A percentile compares a stretch with the other conserved stretches of the same genome.
These are phyloP conservation scores for Microtus ochrogaster DNA, from an alignment of 2,113 vertebrate species.

Conservation along the genomic window DNA sequence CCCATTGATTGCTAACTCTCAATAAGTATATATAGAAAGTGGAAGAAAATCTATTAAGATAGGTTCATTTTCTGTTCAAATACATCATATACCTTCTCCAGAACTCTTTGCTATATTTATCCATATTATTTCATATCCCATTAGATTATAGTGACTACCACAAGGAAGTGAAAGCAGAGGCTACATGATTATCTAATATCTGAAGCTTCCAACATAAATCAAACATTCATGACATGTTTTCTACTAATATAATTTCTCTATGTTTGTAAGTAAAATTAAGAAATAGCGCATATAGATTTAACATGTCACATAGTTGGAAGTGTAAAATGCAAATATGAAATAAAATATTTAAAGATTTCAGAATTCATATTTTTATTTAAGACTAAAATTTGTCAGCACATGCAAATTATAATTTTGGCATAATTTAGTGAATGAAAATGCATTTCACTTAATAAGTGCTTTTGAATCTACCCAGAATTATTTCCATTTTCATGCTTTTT, in stretches of 20 bases:
- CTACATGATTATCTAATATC: not conserved
- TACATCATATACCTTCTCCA: not conserved
- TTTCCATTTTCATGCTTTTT: constrained; percentile 3
- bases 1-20: not conserved
- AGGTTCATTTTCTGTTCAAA: not conserved
- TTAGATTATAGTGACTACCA: not conserved
- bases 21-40: not conserved
- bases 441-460: not conserved
- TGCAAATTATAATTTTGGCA: not conserved
- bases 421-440: not conserved
- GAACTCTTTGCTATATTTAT: not conserved
- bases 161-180: not conserved
- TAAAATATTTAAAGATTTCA: not conserved
- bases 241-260: not conserved
- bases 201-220: not conserved
- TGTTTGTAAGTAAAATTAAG: not conserved
- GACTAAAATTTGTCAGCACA: not conserved
- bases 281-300: not conserved
- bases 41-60: not conserved
- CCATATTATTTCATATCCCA: not conserved
- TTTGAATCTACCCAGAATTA: not conserved
- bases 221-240: not conserved
- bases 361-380: not conserved
- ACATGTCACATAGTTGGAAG: not conserved
- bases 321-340: not conserved